phyloP scores from a whole-genome alignment of 2,797 vertebrate species.

The Phataginus tricuspis region DNA sequence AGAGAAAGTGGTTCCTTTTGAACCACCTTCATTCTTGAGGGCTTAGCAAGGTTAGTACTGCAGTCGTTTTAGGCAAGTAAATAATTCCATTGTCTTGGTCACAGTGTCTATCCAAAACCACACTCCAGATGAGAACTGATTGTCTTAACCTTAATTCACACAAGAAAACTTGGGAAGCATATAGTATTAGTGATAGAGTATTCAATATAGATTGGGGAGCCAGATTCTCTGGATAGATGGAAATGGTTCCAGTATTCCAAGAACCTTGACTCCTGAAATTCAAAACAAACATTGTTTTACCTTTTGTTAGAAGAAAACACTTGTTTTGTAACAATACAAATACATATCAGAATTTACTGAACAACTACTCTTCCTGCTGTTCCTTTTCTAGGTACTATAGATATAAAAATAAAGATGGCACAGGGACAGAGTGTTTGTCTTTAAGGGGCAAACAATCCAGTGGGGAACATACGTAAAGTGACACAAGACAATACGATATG shows the following conservation, averaged over 20 bases:
- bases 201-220: background rate
- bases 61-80: background rate
- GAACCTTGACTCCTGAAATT: background rate
- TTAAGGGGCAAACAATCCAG: background rate
- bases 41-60: background rate
- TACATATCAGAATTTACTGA: background rate
- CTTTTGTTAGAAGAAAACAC: background rate
- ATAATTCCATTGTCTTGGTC: background rate
- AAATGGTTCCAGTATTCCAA: background rate
- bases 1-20: background rate
- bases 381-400: background rate
- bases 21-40: background rate
- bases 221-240: background rate
- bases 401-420: background rate
- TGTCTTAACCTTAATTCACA: background rate
- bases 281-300: background rate
- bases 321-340: background rate
- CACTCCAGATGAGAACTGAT: background rate
- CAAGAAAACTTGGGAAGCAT: background rate
- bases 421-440: background rate
- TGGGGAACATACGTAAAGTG: background rate
- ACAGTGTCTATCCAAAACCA: background rate
- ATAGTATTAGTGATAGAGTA: background rate
- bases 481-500: background rate
- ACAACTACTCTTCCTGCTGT: background rate